Conservation (phyloP, 2,797 vertebrate species). For the Coreius guichenoti region DNA sequence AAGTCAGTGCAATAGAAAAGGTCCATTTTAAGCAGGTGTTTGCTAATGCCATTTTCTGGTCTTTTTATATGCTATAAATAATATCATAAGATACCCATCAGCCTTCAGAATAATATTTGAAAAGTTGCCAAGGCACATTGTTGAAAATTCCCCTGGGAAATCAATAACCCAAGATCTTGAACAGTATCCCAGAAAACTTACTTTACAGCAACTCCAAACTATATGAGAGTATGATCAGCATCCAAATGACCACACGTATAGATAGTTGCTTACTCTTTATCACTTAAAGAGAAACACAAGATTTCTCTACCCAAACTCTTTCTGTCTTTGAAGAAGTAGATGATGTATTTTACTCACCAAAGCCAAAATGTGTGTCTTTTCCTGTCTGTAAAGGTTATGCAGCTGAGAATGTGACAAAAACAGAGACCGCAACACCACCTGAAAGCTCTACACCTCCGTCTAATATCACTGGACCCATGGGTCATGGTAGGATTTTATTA, state of each 20-base stretch:
- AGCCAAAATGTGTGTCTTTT: background rate
- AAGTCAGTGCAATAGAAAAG: background rate
- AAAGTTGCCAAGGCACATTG: slow-evolving; percentile 25
- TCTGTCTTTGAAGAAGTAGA: background rate
- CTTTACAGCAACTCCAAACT: slow-evolving; percentile 11
- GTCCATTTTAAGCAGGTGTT: background rate
- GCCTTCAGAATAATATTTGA: slow-evolving; percentile 21
- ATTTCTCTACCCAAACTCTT: background rate
- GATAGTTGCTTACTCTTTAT: background rate
- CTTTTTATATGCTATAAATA: slow-evolving; percentile 22
- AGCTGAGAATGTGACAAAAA: background rate
- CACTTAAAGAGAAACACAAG: background rate
- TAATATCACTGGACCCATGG: background rate
- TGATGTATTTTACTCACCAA: background rate
- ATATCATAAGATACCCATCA: slow-evolving; percentile 18
- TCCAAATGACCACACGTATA: slow-evolving; percentile 7
- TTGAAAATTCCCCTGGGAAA: slow-evolving; percentile 22
- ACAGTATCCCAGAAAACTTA: slow-evolving; percentile 26
- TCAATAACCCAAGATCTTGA: slow-evolving; percentile 29
- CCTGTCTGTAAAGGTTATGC: slow-evolving; percentile 12
- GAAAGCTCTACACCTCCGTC: background rate
- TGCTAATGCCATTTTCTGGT: slow-evolving; percentile 9
- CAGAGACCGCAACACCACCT: background rate
- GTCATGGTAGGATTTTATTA: background rate
- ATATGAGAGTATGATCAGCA: slow-evolving; percentile 16